A percentile compares a stretch with the other conserved stretches of the same genome.
These are phyloP conservation scores for Thalassarche chlororhynchos DNA, from an alignment of 2,113 vertebrate species.

Conservation along the genomic window DNA sequence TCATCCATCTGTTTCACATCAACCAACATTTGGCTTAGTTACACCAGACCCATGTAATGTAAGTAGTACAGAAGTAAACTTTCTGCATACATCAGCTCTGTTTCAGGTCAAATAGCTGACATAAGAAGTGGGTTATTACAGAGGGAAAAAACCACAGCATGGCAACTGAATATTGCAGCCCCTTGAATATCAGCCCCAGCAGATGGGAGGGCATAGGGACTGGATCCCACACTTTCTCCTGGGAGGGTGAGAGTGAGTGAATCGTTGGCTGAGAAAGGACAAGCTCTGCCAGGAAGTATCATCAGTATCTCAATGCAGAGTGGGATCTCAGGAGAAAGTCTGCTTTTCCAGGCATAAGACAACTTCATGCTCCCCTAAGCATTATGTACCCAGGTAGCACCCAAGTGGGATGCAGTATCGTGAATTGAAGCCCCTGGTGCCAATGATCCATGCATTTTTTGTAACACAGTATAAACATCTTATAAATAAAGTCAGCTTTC, in stretches of 20 bases:
- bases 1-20: not conserved
- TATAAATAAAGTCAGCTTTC: not conserved
- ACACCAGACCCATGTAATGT: fast-evolving
- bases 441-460: not conserved
- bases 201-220: not conserved
- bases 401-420: not conserved
- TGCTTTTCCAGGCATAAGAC: not conserved
- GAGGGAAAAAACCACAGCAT: not conserved
- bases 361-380: not conserved
- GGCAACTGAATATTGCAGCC: not conserved
- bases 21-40: not conserved
- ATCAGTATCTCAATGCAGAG: not conserved
- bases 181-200: not conserved
- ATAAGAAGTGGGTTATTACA: not conserved
- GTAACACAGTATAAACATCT: not conserved
- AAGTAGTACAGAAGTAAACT: not conserved
- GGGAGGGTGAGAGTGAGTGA: not conserved
- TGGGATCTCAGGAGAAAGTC: not conserved
- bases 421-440: not conserved
- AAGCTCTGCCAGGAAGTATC: not conserved
- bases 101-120: not conserved
- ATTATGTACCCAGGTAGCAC: not conserved
- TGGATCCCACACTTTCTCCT: not conserved
- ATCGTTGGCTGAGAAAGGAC: not conserved
- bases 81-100: not conserved